Conservation (phyloP, 2,888 invertebrate genomes). For the Drosophila niveifrons region DNA sequence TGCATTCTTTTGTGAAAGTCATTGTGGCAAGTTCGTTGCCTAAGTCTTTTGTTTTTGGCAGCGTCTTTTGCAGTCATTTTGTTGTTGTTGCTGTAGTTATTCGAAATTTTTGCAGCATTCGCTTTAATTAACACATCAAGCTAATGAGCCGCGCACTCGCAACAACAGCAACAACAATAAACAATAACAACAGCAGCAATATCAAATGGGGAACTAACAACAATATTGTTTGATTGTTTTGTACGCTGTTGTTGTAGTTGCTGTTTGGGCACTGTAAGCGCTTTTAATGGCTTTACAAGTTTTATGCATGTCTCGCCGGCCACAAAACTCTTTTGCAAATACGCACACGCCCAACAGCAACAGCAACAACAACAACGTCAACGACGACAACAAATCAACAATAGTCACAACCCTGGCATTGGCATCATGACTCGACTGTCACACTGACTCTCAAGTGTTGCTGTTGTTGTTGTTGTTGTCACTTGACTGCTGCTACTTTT, state of each 20-base stretch:
- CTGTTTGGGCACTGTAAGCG: slow-evolving; percentile 46
- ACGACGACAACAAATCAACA: slow-evolving; percentile 20
- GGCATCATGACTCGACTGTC: slow-evolving; percentile 57
- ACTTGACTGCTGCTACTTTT: slow-evolving; percentile 28
- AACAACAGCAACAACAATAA: slow-evolving; percentile 23
- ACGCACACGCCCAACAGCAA: slow-evolving; percentile 75
- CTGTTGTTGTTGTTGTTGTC: slow-evolving; percentile 34
- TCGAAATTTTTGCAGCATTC: slow-evolving; percentile 55
- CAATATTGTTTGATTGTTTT: slow-evolving; percentile 54
- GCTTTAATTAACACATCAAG: slow-evolving; percentile 74
- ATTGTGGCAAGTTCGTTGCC: slow-evolving; percentile 66
- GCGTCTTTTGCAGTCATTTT: slow-evolving; percentile 33
- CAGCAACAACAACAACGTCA: slow-evolving; percentile 36
- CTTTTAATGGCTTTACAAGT: slow-evolving; percentile 63
- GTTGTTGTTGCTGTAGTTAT: slow-evolving; percentile 29
- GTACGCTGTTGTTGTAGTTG: slow-evolving; percentile 18
- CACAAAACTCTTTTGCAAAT: slow-evolving; percentile 53
- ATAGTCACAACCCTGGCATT: slow-evolving; percentile 39
- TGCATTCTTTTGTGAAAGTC: slow-evolving; percentile 72
- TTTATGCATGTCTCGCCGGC: slow-evolving; percentile 60
- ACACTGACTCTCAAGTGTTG: slow-evolving; percentile 53
- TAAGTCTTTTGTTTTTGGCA: slow-evolving; percentile 62
- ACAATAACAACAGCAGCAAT: slow-evolving; percentile 7
- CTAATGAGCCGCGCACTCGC: slow-evolving; percentile 42
- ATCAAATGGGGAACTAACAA: slow-evolving; percentile 35